These are phyloP conservation scores for Syngnathus rostellatus DNA, from an alignment of 2,797 vertebrate genomes.

Conservation along the genomic window DNA sequence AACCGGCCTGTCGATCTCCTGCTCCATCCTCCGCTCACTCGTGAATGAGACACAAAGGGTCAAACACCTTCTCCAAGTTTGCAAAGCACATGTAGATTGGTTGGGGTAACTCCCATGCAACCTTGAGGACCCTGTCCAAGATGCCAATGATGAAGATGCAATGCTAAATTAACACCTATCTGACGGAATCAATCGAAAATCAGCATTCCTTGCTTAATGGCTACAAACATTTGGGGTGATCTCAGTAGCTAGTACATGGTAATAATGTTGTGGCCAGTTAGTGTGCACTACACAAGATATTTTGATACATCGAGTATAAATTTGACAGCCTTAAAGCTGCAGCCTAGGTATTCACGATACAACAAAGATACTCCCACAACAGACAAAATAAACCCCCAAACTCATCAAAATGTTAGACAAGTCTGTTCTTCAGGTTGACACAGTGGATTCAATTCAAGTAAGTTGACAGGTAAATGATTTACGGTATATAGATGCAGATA, in stretches of 20 bases:
- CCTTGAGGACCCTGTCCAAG: too few species aligned
- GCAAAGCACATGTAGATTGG: too few species aligned
- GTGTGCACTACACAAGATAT: not conserved
- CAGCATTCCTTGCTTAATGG: not conserved
- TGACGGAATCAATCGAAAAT: not conserved
- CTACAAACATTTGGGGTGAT: not conserved
- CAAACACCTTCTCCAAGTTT: too few species aligned
- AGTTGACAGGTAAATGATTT: not conserved
- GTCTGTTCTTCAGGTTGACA: not conserved
- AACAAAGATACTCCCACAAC: not conserved
- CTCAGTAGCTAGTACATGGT: not conserved
- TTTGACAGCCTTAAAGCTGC: slow-evolving; percentile 3
- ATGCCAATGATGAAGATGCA: too few species aligned
- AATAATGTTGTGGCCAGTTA: not conserved
- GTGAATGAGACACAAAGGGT: too few species aligned
- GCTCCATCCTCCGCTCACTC: too few species aligned
- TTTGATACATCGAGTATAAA: not conserved
- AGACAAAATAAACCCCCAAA: not conserved
- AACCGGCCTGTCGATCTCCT: too few species aligned
- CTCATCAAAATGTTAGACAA: not conserved
- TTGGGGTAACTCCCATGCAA: too few species aligned
- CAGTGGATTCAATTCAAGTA: not conserved
- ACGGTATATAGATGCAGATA: not conserved
- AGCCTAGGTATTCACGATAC: not conserved
- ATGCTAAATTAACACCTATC: too few species aligned